Evolutionary conservation across 2,113 vertebrate genomes (phyloP), one percentile per base, ranked within the genome.

Genomic region (Cyanistes caeruleus): DNA sequence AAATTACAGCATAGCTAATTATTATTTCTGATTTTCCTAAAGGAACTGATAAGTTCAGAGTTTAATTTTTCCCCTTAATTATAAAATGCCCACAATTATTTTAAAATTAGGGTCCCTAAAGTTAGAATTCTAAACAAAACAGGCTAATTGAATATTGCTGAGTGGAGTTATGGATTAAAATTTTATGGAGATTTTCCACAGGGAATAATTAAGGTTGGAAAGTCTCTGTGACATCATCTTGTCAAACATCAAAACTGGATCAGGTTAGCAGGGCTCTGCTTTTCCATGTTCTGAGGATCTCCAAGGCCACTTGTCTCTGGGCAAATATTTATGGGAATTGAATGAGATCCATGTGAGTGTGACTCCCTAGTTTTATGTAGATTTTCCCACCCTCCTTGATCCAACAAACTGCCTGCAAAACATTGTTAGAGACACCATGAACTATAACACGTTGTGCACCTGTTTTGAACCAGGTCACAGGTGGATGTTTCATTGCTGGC

Each of bases 321-420:
- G 30, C 25, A 65, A 43, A 22, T 64, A 48, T 39, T 79, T 8
- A 6, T 8, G 9, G 52, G 24, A 83, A 22, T 4, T 44, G 41
- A 52, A 8, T 22, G 72, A 65, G 18, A 62, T 7, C n/a, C 17
- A 3, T 4, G 24, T 28, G 30, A 76, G 8, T 0, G 0, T 78
- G 33, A 46, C 15, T 81, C 15, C 37, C 2, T 23, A 21, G 39
- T 60, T 87, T 44, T 63, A 44, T 0, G 1, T 1, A 48, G 53
- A 62, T 73, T 33, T 14, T 7, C 35, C n/a, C 18, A 37, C 39
- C 48, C 33, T 33, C 6, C 35, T 30, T 56, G 30, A 31, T 55
- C 20, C 27, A 48, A 15, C 23, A 10, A 43, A 23, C 13, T 70
- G 46, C n/a, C 51, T 56, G 30, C 35, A 85, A 35, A 74, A 10